Conservation (phyloP, 2,888 invertebrate species). For the Mesopsocus fuscifrons region DNA sequence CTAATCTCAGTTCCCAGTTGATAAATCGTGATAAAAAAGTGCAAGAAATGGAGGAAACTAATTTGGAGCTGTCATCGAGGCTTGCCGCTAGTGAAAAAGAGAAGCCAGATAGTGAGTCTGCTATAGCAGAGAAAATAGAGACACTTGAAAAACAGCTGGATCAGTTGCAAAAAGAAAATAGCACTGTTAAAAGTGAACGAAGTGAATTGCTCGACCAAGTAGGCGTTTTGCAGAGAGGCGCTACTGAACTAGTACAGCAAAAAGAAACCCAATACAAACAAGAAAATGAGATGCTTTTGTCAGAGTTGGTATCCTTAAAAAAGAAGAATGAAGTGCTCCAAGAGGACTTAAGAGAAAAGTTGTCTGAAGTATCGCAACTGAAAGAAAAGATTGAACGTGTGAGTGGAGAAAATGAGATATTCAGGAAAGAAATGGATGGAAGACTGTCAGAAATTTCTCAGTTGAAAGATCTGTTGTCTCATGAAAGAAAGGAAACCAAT, state of each 20-base stretch:
- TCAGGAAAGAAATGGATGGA: too few species aligned
- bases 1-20: too few species aligned
- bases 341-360: neutral
- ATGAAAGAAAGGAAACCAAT: too few species aligned
- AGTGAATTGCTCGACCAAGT: neutral
- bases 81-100: neutral
- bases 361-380: too few species aligned
- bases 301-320: neutral
- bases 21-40: too few species aligned
- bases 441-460: too few species aligned
- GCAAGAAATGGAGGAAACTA: neutral
- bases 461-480: too few species aligned
- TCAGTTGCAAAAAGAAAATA: neutral
- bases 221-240: neutral
- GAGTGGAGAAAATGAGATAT: too few species aligned
- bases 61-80: neutral
- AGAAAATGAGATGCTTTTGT: too few species aligned
- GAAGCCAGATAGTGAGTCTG: neutral
- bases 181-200: neutral
- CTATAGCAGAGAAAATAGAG: neutral
- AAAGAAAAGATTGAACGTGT: too few species aligned
- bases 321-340: neutral
- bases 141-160: neutral
- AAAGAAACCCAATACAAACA: neutral
- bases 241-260: neutral